phyloP scores from a whole-genome alignment of 2,888 invertebrate genomes.

The Euclidia mi region DNA sequence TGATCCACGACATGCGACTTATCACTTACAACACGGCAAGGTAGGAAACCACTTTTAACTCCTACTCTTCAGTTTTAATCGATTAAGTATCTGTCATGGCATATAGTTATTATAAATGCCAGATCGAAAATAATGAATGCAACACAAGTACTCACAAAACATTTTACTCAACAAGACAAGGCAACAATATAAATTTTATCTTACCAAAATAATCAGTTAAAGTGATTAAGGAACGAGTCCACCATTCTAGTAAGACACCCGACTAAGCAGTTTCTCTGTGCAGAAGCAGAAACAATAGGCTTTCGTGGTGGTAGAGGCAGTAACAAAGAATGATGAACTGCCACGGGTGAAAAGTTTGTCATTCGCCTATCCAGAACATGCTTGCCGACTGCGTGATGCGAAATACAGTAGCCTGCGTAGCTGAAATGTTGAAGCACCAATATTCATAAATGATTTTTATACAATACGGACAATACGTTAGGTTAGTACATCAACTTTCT shows the following conservation, averaged over 20 bases:
- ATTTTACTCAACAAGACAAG: background rate
- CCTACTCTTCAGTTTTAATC: no score
- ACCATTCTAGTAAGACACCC: conserved; percentile 76
- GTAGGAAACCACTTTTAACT: no score
- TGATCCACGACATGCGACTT: no score
- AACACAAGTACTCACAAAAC: no score
- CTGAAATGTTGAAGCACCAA: conserved; percentile 26
- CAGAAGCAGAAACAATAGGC: conserved; percentile 23
- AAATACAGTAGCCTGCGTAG: conserved; percentile 18
- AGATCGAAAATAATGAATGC: no score
- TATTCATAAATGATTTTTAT: background rate
- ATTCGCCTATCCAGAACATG: conserved; percentile 24
- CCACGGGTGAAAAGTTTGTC: conserved; percentile 9
- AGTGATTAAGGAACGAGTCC: conserved; percentile 78
- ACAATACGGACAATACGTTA: no score
- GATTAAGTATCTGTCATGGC: no score
- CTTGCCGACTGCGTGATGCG: conserved; percentile 17
- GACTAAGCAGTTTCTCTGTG: conserved; percentile 63
- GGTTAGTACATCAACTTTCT: no score
- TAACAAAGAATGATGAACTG: conserved; percentile 10
- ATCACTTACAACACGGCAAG: no score
- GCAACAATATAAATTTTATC: background rate
- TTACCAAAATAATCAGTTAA: conserved; percentile 38
- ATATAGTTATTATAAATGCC: no score
- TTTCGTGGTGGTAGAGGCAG: background rate